These are phyloP conservation scores for Butorides virescens DNA, from an alignment of 2,113 vertebrate genomes.

Conservation along the genomic window DNA sequence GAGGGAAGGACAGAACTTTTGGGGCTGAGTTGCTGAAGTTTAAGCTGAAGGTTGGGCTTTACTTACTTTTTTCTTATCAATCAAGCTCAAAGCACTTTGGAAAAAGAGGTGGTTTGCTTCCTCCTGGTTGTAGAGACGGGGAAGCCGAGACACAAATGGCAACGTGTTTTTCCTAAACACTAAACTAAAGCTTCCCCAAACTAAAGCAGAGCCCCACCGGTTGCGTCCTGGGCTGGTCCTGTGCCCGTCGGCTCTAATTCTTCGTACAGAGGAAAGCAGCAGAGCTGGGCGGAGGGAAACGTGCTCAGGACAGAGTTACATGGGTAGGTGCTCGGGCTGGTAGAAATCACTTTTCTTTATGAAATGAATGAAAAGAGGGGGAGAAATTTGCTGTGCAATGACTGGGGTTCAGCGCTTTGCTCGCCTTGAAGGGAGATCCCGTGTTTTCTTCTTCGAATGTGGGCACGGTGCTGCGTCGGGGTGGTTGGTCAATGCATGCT, in stretches of 20 bases:
- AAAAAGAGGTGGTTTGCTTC: not conserved
- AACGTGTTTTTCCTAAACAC: not conserved
- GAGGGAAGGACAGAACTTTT: not conserved
- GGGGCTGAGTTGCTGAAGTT: not conserved
- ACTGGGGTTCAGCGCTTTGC: not conserved
- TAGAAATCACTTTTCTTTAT: not conserved
- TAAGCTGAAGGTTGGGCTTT: not conserved
- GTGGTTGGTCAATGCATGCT: not conserved
- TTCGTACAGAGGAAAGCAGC: not conserved
- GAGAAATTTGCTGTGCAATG: not conserved
- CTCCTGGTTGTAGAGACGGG: not conserved
- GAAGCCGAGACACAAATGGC: not conserved
- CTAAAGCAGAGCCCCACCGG: accelerated
- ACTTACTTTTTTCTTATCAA: not conserved
- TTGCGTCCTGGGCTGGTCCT: not conserved
- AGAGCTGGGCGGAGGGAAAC: accelerated
- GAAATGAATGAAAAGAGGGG: not conserved
- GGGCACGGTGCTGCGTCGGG: not conserved
- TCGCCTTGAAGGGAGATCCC: not conserved
- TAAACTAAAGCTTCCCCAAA: not conserved
- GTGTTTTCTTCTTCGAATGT: not conserved
- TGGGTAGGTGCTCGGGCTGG: not conserved
- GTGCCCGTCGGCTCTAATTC: not conserved
- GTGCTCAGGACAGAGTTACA: accelerated
- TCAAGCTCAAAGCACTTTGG: not conserved